Base-by-base conservation (phyloP, 35 echinoderm and acorn worm species). In the Eucidaris tribuloides region DNA sequence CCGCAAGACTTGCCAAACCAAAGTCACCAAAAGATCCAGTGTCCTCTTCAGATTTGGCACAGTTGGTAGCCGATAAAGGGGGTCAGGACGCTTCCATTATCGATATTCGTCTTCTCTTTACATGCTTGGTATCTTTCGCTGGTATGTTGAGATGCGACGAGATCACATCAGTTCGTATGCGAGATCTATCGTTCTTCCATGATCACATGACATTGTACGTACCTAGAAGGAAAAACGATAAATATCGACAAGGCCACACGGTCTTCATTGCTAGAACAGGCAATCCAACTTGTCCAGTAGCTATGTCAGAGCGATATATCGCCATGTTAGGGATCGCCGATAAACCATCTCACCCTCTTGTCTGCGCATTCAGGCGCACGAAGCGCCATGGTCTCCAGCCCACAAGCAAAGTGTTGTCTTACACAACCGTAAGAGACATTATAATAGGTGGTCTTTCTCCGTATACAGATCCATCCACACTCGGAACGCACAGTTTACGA, bases 191-290 rank as follows among this genome's bases (percentile, higher is more conserved):
- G 7, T 11, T 74, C 42, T 34, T 40, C 6, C n/a, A 74, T 17
- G 37, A 30, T 40, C 68, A 74, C 37, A 74, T 74, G 68, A 4
- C 25, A 18, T 11, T 74, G 28, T 34, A 25, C 7, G 42, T 74
- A 34, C 19, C 25, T 40, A 74, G 42, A n/a, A 30, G 68, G n/a
- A 74, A 74, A 74, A 74, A 74, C n/a, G 68, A 74, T n/a, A 30
- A 74, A 33, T 74, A 37, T 40, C 68, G 68, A n/a, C 3, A 74
- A 40, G 68, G 68, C 17, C 68, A 74, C 34, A 37, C 68, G n/a
- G 68, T 74, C 6, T 30, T 74, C 7, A 74, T 74, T 33, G 68
- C 68, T 19, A 74, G 68, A 33, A 37, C 68, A 74, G 68, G 68
- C 68, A 74, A 74, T 11, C 25, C 37, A 5, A 74, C 68, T 5